Percentiles rank a stretch among this genome's conserved stretches.
Conservation (phyloP, 2,888 invertebrate species). For the Lasioglossum figueresi region DNA sequence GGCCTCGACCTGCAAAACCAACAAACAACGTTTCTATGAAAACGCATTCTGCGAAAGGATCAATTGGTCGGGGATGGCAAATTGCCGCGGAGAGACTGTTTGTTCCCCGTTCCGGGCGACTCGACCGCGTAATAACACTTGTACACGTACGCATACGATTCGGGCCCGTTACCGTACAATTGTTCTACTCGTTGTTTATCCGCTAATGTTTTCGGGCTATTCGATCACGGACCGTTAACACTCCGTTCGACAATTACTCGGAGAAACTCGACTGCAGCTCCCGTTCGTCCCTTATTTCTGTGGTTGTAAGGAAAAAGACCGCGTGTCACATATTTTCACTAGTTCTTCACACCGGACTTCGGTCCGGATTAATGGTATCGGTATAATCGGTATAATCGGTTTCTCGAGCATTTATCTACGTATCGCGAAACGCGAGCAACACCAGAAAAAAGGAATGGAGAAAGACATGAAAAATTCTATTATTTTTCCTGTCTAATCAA, state of each 20-base stretch:
- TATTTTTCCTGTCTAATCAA: not conserved
- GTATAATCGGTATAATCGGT: too few species aligned
- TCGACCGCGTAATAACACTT: constrained; percentile 6
- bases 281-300: not conserved
- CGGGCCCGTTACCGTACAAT: not conserved
- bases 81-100: constrained; percentile 23
- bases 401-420: not conserved
- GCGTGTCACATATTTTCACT: too few species aligned
- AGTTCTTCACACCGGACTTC: too few species aligned
- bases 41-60: constrained; percentile 47
- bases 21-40: constrained; percentile 60
- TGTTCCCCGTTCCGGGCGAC: constrained; percentile 25
- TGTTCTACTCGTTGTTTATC: not conserved
- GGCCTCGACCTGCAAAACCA: constrained; percentile 91
- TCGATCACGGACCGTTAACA: not conserved
- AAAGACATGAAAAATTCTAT: not conserved
- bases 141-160: not conserved
- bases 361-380: too few species aligned
- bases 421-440: not conserved
- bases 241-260: not conserved
- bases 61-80: constrained; percentile 50
- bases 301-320: too few species aligned
- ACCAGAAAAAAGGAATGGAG: not conserved
- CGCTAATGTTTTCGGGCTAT: not conserved
- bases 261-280: not conserved